These are phyloP conservation scores for Spodoptera picta DNA, from an alignment of 2,888 invertebrate genomes.

Conservation along the genomic window DNA sequence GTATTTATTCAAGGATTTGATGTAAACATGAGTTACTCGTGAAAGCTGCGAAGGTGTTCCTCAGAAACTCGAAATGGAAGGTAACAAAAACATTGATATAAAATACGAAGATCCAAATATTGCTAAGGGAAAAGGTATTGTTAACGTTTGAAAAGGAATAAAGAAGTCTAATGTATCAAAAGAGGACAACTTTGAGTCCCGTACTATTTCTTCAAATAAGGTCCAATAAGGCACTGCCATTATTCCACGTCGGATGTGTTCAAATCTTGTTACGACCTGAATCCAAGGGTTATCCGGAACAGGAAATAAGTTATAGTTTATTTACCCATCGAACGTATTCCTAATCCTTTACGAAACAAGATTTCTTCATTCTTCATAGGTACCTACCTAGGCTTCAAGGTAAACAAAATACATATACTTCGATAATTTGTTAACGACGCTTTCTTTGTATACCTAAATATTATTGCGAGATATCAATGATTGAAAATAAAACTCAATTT, in stretches of 20 bases:
- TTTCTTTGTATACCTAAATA: conserved; percentile 7
- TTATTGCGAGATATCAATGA: conserved; percentile 20
- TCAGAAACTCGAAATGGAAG: conserved; percentile 8
- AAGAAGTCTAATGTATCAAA: conserved; percentile 60
- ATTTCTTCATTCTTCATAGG: conserved; percentile 48
- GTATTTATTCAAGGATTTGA: too few relatives aligned
- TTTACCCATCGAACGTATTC: conserved; percentile 62
- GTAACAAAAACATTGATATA: conserved; percentile 25
- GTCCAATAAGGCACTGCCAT: conserved; percentile 60
- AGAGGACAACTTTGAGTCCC: conserved; percentile 53
- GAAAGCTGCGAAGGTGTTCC: background rate
- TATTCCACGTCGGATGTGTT: conserved; percentile 70
- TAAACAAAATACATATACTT: conserved; percentile 4
- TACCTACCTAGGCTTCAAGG: background rate
- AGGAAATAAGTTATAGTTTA: conserved; percentile 63
- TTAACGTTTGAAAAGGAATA: conserved; percentile 44
- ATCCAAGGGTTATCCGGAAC: conserved; percentile 64
- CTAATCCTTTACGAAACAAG: conserved; percentile 53
- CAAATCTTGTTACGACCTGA: conserved; percentile 71
- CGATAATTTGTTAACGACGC: conserved; percentile 18
- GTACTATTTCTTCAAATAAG: conserved; percentile 57
- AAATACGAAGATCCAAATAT: conserved; percentile 35
- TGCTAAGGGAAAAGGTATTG: conserved; percentile 35
- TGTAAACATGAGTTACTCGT: too few relatives aligned
- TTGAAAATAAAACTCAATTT: conserved; percentile 25